Conservation (phyloP, 2,888 invertebrate species). For the Rhaphigaster nebulosa region DNA sequence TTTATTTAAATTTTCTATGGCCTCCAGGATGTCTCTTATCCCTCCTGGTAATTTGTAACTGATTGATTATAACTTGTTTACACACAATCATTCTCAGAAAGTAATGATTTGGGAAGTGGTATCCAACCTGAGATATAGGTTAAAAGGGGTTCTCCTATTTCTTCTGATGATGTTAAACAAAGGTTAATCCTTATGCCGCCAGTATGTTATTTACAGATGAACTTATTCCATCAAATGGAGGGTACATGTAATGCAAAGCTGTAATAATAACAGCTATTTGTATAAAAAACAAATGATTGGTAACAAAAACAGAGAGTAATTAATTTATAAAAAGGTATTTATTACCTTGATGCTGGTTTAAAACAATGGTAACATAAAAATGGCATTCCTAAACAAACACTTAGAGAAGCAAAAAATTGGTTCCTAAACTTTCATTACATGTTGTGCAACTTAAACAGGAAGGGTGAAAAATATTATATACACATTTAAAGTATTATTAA, state of each 20-base stretch:
- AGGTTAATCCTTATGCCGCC: background rate
- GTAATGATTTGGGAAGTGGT: background rate
- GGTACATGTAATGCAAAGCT: background rate
- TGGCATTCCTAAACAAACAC: slow-evolving; percentile 57
- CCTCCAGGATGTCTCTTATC: background rate
- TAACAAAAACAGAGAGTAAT: background rate
- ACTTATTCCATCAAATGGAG: background rate
- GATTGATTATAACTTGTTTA: background rate
- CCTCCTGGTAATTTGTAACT: background rate
- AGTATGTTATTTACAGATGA: background rate
- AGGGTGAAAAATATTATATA: slow-evolving; percentile 35
- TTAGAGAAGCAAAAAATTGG: slow-evolving; percentile 38
- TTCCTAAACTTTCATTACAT: slow-evolving; percentile 43
- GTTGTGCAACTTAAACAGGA: slow-evolving; percentile 25
- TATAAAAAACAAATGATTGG: background rate
- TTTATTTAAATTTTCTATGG: no score
- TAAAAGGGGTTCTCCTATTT: background rate
- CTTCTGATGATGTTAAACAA: background rate
- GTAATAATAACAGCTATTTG: background rate
- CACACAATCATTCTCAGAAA: background rate
- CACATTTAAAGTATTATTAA: slow-evolving; percentile 15
- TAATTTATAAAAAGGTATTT: slow-evolving; percentile 49
- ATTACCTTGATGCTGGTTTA: slow-evolving; percentile 35
- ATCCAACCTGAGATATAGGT: background rate
- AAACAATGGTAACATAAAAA: slow-evolving; percentile 58